Percentiles rank a stretch among this genome's conserved stretches.
phyloP scores from a whole-genome alignment of 2,888 invertebrate species.

The Drosophila barbarae region DNA sequence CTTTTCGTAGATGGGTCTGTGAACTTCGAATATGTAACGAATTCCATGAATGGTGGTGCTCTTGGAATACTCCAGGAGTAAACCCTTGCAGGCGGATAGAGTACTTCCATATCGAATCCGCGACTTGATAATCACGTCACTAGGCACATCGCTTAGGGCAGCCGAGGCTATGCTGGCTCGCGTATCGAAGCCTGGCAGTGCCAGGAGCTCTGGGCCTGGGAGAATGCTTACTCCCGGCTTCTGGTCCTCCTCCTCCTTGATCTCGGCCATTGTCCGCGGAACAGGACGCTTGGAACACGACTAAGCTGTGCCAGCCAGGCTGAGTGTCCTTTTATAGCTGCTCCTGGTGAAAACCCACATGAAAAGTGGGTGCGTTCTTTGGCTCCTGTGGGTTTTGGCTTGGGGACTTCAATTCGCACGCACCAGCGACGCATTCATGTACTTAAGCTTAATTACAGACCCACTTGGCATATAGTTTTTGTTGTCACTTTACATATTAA shows the following conservation, averaged over 20 bases:
- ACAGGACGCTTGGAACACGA: conserved; percentile 21
- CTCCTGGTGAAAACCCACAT: background rate
- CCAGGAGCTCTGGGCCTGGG: conserved; percentile 60
- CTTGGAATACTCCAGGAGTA: conserved; percentile 76
- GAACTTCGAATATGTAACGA: conserved; percentile 77
- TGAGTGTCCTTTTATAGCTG: conserved; percentile 54
- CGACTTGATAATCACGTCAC: conserved; percentile 77
- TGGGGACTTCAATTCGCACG: conserved; percentile 38
- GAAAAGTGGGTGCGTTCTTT: conserved; percentile 35
- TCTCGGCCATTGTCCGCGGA: conserved; percentile 35
- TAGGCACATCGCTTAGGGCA: conserved; percentile 77
- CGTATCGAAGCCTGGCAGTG: conserved; percentile 53
- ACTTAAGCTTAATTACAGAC: conserved; percentile 42
- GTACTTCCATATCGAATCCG: conserved; percentile 76
- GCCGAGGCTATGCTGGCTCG: conserved; percentile 72
- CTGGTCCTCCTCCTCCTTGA: conserved; percentile 28
- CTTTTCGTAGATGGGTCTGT: conserved; percentile 77
- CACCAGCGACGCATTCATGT: conserved; percentile 19
- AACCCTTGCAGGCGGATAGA: conserved; percentile 73
- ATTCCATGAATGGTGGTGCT: conserved; percentile 77
- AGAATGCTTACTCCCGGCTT: conserved; percentile 48
- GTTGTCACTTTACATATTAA: background rate
- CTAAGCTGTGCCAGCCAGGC: conserved; percentile 44
- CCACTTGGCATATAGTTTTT: background rate
- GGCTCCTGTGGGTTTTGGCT: conserved; percentile 25